Conservation (phyloP, 1,140 invertebrate species). For the Nylanderia fulva region DNA sequence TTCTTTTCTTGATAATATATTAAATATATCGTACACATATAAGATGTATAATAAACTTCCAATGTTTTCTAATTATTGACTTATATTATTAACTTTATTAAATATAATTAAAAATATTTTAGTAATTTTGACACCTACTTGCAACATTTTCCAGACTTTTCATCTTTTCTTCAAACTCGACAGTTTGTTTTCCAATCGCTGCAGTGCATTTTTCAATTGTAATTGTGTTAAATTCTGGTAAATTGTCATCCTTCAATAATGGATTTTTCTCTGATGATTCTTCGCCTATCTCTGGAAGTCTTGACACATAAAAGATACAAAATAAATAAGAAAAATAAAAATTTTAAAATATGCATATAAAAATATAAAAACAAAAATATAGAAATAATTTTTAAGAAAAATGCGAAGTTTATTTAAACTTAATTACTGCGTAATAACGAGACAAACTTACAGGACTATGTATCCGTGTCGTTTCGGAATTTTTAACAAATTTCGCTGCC, state of each 20-base stretch:
- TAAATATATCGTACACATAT: background rate
- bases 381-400: slow-evolving; percentile 16
- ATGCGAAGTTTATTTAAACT: slow-evolving; percentile 64
- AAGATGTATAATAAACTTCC: background rate
- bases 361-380: slow-evolving; percentile 67
- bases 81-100: background rate
- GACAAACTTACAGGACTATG: slow-evolving; percentile 85
- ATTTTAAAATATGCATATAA: background rate
- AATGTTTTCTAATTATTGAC: background rate
- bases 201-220: slow-evolving; percentile 94
- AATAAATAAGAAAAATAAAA: background rate
- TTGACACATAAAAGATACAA: slow-evolving; percentile 78
- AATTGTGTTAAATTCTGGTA: slow-evolving; percentile 93
- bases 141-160: slow-evolving; percentile 87
- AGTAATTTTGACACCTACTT: slow-evolving; percentile 84
- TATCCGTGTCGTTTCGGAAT: slow-evolving; percentile 83
- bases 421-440: slow-evolving; percentile 43
- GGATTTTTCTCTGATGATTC: slow-evolving; percentile 91
- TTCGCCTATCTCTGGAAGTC: slow-evolving; percentile 96
- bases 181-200: slow-evolving; percentile 92
- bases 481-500: slow-evolving; percentile 79
- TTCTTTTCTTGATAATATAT: background rate
- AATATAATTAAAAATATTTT: slow-evolving; percentile 7
- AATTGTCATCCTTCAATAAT: slow-evolving; percentile 90
- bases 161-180: slow-evolving; percentile 93